Evolutionary conservation across 2,113 vertebrate species (phyloP).

Genomic region (Stegostoma tigrinum): DNA sequence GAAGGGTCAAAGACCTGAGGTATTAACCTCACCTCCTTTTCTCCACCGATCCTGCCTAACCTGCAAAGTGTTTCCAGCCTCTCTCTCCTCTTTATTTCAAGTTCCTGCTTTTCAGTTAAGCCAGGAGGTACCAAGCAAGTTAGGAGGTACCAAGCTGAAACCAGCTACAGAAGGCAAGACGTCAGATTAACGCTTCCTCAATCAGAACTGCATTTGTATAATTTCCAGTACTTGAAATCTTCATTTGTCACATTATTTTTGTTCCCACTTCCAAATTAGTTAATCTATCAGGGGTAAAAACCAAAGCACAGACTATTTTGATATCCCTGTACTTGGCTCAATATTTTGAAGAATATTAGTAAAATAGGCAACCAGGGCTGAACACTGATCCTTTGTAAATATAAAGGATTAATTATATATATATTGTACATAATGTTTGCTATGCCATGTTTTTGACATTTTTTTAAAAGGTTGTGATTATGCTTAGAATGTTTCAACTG

Average conservation of each 20-base stretch:
- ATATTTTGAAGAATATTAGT: constrained; percentile 16
- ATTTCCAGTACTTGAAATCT: not conserved
- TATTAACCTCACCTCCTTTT: not conserved
- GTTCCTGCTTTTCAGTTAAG: not conserved
- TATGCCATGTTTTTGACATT: not conserved
- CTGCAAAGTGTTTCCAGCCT: not conserved
- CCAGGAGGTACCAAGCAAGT: not conserved
- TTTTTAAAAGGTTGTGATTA: not conserved
- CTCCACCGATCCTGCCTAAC: constrained; percentile 7
- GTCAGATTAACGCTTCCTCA: not conserved
- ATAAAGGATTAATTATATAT: not conserved
- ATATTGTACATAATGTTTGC: constrained; percentile 29
- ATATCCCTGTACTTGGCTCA: not conserved
- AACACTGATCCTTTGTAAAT: not conserved
- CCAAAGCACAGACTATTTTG: not conserved
- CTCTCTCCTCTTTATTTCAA: not conserved
- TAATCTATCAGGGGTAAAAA: not conserved
- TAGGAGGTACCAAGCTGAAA: no score
- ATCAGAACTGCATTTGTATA: not conserved
- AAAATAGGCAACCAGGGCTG: not conserved
- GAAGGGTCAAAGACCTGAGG: not conserved
- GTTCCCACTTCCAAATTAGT: not conserved
- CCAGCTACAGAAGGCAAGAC: not conserved
- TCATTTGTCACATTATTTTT: not conserved
- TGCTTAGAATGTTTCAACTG: constrained; percentile 14